These are phyloP conservation scores for Symphodus melops DNA, from an alignment of 2,113 vertebrate genomes.

Conservation along the genomic window DNA sequence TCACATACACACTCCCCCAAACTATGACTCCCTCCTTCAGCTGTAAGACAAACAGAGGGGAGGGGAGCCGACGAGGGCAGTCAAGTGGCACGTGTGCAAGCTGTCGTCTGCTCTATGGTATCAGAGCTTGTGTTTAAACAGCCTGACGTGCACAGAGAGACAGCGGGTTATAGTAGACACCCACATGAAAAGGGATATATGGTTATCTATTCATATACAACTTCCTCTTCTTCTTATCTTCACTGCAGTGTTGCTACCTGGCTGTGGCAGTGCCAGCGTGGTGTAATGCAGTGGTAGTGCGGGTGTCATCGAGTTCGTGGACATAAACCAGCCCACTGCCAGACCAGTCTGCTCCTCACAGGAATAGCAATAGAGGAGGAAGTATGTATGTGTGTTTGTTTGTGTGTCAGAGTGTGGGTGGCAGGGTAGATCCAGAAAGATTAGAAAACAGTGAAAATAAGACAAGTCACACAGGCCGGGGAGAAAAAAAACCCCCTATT, in stretches of 20 bases:
- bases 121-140: slow-evolving; percentile 72
- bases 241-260: slow-evolving; percentile 58
- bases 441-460: slow-evolving; percentile 38
- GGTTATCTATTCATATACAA: slow-evolving; percentile 7
- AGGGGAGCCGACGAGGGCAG: slow-evolving; percentile 63
- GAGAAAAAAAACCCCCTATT: slow-evolving; percentile 22
- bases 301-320: slow-evolving; percentile 77
- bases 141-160: slow-evolving; percentile 48
- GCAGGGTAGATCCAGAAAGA: slow-evolving; percentile 35
- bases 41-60: slow-evolving; percentile 72
- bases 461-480: slow-evolving; percentile 29
- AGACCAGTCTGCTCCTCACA: slow-evolving; percentile 74
- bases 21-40: slow-evolving; percentile 49
- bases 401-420: slow-evolving; percentile 23
- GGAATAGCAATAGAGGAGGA: slow-evolving; percentile 76
- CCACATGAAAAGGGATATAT: slow-evolving; percentile 9
- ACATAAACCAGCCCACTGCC: slow-evolving; percentile 75
- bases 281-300: slow-evolving; percentile 69
- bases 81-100: slow-evolving; percentile 77
- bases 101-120: slow-evolving; percentile 75
- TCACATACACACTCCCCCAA: slow-evolving; percentile 23
- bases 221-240: neutral
- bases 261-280: slow-evolving; percentile 56
- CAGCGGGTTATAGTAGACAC: slow-evolving; percentile 12
- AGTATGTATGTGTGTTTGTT: slow-evolving; percentile 20